phyloP scores from a whole-genome alignment of 1,140 invertebrate genomes.

The Planococcus citri region DNA sequence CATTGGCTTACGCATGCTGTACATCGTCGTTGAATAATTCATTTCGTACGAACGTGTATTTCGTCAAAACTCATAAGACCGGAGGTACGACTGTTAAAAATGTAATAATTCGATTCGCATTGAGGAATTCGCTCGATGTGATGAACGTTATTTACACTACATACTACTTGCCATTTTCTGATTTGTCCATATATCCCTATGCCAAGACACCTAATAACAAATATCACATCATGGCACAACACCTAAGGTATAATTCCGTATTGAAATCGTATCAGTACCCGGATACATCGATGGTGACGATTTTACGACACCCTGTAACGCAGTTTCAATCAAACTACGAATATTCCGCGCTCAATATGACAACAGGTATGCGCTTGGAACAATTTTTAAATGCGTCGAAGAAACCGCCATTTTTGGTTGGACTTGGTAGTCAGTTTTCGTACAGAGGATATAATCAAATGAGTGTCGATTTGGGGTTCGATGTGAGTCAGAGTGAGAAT shows the following conservation, averaged over 20 bases:
- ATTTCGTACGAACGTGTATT: conserved; percentile 29
- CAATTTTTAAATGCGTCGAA: neutral
- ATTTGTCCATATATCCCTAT: neutral
- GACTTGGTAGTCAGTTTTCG: too few species aligned
- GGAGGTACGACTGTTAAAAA: conserved; percentile 39
- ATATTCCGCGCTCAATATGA: conserved; percentile 30
- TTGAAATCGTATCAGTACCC: conserved; percentile 32
- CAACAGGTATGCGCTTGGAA: conserved; percentile 9
- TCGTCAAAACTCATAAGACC: conserved; percentile 40
- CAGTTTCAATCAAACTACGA: conserved; percentile 34
- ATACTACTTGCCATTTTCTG: conserved; percentile 24
- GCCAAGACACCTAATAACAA: conserved; percentile 15
- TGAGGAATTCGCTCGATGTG: conserved; percentile 33
- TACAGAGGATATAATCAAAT: conserved; percentile 36
- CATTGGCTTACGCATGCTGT: neutral
- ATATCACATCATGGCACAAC: conserved; percentile 31
- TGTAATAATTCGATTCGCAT: conserved; percentile 37
- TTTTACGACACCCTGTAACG: conserved; percentile 34
- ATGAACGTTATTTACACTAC: conserved; percentile 36
- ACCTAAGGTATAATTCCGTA: conserved; percentile 31
- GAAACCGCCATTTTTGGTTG: too few species aligned
- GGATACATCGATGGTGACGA: conserved; percentile 33
- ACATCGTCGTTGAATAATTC: neutral
- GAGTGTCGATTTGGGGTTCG: conserved; percentile 35
- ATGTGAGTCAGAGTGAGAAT: conserved; percentile 27